Conservation (phyloP, 1,140 invertebrate genomes). For the Heterodera schachtii region DNA sequence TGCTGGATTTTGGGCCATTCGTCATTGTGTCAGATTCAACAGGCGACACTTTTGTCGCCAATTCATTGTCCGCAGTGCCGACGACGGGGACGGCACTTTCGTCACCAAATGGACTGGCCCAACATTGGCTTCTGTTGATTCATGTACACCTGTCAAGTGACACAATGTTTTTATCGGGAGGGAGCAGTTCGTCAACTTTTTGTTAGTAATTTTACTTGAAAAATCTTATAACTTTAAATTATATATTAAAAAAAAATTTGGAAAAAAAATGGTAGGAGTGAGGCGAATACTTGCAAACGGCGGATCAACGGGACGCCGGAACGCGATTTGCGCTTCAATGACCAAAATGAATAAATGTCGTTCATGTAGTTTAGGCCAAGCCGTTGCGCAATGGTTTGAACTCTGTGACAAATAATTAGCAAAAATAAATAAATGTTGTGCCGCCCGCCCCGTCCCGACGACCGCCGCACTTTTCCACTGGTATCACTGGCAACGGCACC, state of each 20-base stretch:
- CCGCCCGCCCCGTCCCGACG: too few relatives aligned
- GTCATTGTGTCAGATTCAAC: too few relatives aligned
- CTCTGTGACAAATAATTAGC: not conserved
- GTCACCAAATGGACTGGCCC: not conserved
- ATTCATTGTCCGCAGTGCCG: too few relatives aligned
- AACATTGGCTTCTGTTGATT: conserved; percentile 22
- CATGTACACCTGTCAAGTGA: conserved; percentile 21
- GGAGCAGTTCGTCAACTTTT: too few relatives aligned
- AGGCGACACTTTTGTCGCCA: too few relatives aligned
- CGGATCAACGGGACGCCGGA: conserved; percentile 92
- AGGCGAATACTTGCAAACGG: conserved; percentile 71
- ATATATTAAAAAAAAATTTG: too few relatives aligned
- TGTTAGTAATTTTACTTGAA: too few relatives aligned
- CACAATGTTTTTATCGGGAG: too few relatives aligned
- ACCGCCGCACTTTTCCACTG: conserved; percentile 35
- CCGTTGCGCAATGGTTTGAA: conserved; percentile 39
- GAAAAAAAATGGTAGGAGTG: too few relatives aligned
- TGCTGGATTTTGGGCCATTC: too few relatives aligned
- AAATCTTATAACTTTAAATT: too few relatives aligned
- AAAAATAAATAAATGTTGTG: too few relatives aligned
- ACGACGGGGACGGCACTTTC: not conserved
- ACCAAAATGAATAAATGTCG: conserved; percentile 73
- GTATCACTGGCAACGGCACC: conserved; percentile 44
- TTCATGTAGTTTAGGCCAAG: conserved; percentile 41
- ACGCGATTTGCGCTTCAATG: conserved; percentile 86